These are phyloP conservation scores for Drosophila nigricruria DNA, from an alignment of 2,888 invertebrate species.

Conservation along the genomic window DNA sequence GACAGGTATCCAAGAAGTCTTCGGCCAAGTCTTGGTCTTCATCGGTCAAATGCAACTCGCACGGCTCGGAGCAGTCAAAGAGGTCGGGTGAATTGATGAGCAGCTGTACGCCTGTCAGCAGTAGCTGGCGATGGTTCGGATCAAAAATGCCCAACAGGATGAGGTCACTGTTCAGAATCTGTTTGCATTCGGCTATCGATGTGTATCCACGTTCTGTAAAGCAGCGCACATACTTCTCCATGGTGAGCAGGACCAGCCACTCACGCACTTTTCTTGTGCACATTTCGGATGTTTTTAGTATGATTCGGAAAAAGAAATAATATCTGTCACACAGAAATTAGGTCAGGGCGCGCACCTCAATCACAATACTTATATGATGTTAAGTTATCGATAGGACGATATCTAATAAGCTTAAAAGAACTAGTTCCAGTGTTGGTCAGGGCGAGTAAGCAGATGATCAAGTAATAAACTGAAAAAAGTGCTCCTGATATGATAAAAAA, in stretches of 20 bases:
- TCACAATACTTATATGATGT: no score
- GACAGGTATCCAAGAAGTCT: not conserved
- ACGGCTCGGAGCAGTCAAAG: conserved; percentile 33
- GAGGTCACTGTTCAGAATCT: conserved; percentile 47
- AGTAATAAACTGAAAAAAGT: no score
- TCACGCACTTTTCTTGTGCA: conserved; percentile 53
- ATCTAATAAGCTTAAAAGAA: not conserved
- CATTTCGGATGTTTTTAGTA: conserved; percentile 24
- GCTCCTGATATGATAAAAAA: no score
- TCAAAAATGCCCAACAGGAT: conserved; percentile 48
- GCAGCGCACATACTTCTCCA: conserved; percentile 50
- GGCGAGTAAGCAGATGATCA: no score
- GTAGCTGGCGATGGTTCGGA: conserved; percentile 36
- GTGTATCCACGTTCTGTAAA: conserved; percentile 47
- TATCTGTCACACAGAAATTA: conserved; percentile 5
- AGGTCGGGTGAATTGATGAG: conserved; percentile 32
- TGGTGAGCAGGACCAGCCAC: conserved; percentile 60
- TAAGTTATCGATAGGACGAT: conserved; percentile 13
- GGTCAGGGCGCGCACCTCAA: conserved; percentile 29
- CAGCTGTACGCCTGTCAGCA: conserved; percentile 51
- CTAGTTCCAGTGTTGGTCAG: not conserved
- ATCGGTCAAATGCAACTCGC: conserved; percentile 22
- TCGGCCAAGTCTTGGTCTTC: not conserved
- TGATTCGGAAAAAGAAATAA: no score
- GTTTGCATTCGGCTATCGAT: conserved; percentile 43